Evolutionary conservation across 2,888 invertebrate genomes (phyloP).

Genomic region (Plagodis dolabraria): DNA sequence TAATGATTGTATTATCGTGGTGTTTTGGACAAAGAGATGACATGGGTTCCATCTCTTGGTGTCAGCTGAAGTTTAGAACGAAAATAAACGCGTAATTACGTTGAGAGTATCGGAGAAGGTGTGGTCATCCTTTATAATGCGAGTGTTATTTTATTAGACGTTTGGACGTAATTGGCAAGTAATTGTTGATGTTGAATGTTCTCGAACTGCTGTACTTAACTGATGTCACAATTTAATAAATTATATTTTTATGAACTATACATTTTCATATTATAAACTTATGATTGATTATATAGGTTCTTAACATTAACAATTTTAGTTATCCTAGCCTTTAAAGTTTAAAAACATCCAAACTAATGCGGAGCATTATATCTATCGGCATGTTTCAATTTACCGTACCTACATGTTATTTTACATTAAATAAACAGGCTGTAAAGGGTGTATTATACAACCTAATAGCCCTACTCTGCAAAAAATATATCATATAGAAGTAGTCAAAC

Average conservation of each 20-base stretch:
- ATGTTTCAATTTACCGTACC: too few species aligned
- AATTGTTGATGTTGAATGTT: conserved; percentile 23
- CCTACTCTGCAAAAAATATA: too few species aligned
- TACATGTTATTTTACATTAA: too few species aligned
- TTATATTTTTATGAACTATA: not conserved
- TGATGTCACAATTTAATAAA: not conserved
- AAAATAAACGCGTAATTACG: conserved; percentile 79
- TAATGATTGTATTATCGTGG: conserved; percentile 41
- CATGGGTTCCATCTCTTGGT: conserved; percentile 75
- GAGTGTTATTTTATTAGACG: conserved; percentile 68
- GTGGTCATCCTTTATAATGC: conserved; percentile 51
- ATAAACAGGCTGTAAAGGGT: too few species aligned
- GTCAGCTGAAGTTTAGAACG: conserved; percentile 74
- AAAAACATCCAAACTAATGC: too few species aligned
- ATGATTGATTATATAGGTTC: too few species aligned
- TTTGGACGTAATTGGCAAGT: conserved; percentile 42
- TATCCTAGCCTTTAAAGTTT: too few species aligned
- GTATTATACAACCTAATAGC: too few species aligned
- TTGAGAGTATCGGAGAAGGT: conserved; percentile 67
- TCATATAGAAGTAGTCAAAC: too few species aligned
- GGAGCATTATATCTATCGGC: too few species aligned
- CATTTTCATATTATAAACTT: too few species aligned
- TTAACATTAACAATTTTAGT: too few species aligned
- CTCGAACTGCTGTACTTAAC: not conserved
- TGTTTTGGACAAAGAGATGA: conserved; percentile 65